phyloP scores from a whole-genome alignment of 2,888 invertebrate species.

The Vannuccia rotundouncinata region DNA sequence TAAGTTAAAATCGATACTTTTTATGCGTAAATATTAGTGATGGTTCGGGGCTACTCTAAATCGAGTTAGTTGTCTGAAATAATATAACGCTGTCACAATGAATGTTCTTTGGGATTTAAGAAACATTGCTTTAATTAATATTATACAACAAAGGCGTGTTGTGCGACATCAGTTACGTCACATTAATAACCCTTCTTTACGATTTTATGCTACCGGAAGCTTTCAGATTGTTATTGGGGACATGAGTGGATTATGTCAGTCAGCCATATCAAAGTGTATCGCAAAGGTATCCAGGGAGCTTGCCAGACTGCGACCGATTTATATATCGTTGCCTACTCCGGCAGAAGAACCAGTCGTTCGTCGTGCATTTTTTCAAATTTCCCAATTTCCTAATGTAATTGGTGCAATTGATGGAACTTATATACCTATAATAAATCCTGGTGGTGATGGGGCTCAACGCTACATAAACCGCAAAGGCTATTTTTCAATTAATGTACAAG shows the following conservation, averaged over 20 bases:
- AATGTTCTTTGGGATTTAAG: conserved; percentile 20
- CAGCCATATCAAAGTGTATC: not conserved
- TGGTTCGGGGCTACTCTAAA: conserved; percentile 14
- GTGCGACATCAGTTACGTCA: not conserved
- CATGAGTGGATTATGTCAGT: not conserved
- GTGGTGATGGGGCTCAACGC: not conserved
- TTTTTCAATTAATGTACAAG: not conserved
- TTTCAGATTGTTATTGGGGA: not conserved
- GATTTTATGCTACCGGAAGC: conserved; percentile 6
- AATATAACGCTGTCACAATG: conserved; percentile 6
- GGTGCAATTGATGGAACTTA: not conserved
- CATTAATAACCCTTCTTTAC: conserved; percentile 3
- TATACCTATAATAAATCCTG: not conserved
- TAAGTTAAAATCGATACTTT: not conserved
- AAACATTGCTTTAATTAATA: conserved; percentile 15
- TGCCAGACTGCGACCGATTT: not conserved
- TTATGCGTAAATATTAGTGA: not conserved
- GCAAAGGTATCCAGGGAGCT: not conserved
- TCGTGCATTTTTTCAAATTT: not conserved
- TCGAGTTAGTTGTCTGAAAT: not conserved
- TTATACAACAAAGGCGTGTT: conserved; percentile 2
- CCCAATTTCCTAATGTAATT: not conserved
- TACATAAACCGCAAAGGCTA: not conserved
- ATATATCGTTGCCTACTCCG: not conserved
- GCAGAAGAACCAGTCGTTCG: not conserved